These are phyloP conservation scores for Anisognathus igniventris DNA, from an alignment of 2,797 vertebrate species.

Conservation along the genomic window DNA sequence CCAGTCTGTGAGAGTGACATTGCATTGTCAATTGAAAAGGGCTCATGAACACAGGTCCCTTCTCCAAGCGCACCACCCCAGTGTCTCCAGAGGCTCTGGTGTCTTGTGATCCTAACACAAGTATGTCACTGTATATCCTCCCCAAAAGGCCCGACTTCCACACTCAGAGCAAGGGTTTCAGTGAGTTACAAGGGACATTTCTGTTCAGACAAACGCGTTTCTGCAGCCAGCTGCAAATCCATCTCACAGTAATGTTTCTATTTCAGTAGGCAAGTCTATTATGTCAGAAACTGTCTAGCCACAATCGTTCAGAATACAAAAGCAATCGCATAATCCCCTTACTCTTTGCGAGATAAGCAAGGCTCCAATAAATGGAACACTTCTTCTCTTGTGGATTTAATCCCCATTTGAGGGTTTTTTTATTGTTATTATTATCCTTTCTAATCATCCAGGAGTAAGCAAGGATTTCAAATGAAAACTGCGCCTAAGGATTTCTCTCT, in stretches of 20 bases:
- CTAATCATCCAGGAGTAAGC: constrained; percentile 53
- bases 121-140: constrained; percentile 12
- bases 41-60: not conserved
- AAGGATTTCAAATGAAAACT: constrained; percentile 52
- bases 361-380: constrained; percentile 62
- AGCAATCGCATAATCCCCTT: constrained; percentile 66
- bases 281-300: constrained; percentile 66
- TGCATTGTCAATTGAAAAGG: not conserved
- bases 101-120: constrained; percentile 28
- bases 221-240: constrained; percentile 54
- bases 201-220: constrained; percentile 39
- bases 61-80: accelerated
- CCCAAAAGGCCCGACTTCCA: constrained; percentile 28
- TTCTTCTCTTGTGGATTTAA: constrained; percentile 65
- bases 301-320: constrained; percentile 60
- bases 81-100: not conserved
- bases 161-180: constrained; percentile 33
- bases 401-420: constrained; percentile 52
- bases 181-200: constrained; percentile 63
- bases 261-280: constrained; percentile 69
- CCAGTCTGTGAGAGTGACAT: accelerated
- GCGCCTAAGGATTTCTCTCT: not conserved
- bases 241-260: constrained; percentile 60
- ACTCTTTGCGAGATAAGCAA: constrained; percentile 56
- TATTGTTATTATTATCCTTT: constrained; percentile 50